phyloP scores from a whole-genome alignment of 2,113 vertebrate genomes.

The Epinephelus cyanopodus region DNA sequence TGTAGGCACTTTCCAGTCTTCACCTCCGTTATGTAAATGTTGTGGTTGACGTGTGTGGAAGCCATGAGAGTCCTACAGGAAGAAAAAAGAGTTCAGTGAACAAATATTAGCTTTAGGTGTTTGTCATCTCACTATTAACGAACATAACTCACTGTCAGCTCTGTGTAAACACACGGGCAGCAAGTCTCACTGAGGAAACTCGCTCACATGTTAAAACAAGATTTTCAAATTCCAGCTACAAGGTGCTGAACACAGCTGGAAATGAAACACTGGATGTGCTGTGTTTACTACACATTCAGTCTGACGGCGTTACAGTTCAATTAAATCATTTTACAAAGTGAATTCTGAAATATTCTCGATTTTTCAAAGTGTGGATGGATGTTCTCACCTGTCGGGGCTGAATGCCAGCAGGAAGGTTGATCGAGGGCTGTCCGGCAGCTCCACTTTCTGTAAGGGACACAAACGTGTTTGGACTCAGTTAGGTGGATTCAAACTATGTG shows the following conservation, averaged over 20 bases:
- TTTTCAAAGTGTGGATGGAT: not conserved
- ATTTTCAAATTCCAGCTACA: not conserved
- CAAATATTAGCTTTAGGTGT: no score
- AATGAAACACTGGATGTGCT: not conserved
- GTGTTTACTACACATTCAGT: not conserved
- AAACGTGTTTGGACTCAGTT: conserved; percentile 14
- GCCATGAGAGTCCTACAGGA: conserved; percentile 93
- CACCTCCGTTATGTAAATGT: conserved; percentile 99
- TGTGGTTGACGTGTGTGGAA: conserved; percentile 99
- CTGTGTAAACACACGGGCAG: no score
- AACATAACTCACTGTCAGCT: no score
- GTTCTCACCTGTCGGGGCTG: conserved; percentile 96
- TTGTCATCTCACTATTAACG: no score
- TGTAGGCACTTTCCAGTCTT: conserved; percentile 98
- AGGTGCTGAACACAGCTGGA: not conserved
- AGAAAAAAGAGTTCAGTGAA: not conserved
- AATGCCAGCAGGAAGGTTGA: conserved; percentile 99
- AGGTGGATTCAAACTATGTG: no score
- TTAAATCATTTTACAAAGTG: not conserved
- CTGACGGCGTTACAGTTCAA: no score
- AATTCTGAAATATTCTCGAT: not conserved
- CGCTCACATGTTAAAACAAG: not conserved
- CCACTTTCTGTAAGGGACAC: conserved; percentile 93
- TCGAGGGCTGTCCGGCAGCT: conserved; percentile 98
- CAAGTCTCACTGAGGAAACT: not conserved